Percentiles rank a stretch among this genome's conserved stretches.
phyloP scores from a whole-genome alignment of 2,113 vertebrate genomes.

The Euleptes europaea region DNA sequence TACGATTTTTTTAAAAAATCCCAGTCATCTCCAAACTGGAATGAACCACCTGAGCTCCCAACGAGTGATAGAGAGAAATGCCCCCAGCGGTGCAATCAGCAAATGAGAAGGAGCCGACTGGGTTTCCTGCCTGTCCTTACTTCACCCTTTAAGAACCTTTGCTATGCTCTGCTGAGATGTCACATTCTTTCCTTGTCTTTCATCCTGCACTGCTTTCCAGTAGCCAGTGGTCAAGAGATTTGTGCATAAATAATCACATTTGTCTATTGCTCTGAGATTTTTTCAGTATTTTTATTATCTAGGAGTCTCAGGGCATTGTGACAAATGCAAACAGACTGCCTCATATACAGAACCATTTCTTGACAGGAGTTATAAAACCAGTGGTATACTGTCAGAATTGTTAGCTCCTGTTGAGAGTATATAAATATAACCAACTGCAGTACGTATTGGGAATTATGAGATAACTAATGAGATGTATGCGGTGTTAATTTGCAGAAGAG shows the following conservation, averaged over 20 bases:
- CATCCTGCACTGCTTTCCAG: background rate
- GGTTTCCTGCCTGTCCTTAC: background rate
- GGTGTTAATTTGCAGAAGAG: background rate
- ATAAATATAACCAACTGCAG: background rate
- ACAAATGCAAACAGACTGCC: background rate
- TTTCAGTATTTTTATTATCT: rapidly evolving
- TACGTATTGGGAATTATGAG: background rate
- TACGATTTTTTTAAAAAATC: background rate
- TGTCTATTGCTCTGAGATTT: background rate
- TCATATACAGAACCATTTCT: background rate
- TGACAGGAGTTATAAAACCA: background rate
- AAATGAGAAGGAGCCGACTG: background rate
- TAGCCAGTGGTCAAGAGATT: slow-evolving; percentile 16
- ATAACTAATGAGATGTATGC: background rate
- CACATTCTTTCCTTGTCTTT: background rate
- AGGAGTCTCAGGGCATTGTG: background rate
- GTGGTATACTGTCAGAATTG: background rate
- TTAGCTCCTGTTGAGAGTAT: background rate
- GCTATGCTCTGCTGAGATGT: background rate
- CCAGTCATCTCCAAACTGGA: background rate
- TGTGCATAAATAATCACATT: background rate
- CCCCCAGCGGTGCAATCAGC: background rate
- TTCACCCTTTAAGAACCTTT: background rate
- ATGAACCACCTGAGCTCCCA: background rate
- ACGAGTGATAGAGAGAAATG: background rate